A percentile compares a stretch with the other conserved stretches of the same genome.
phyloP scores from a whole-genome alignment of 2,797 vertebrate species.

The Mormyrops attenuatus region DNA sequence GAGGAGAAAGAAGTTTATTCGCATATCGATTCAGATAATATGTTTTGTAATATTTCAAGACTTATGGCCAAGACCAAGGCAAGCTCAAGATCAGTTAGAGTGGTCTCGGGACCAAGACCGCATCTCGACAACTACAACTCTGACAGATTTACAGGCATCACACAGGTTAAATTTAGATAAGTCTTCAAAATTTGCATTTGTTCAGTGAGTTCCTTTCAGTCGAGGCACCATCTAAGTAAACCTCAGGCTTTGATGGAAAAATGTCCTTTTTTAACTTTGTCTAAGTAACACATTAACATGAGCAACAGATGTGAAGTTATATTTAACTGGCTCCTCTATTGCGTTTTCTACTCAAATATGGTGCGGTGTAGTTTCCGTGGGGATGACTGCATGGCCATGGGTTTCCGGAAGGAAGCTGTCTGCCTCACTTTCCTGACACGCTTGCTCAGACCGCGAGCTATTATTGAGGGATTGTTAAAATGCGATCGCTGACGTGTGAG shows the following conservation, averaged over 20 bases:
- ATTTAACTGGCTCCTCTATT: constrained; percentile 20
- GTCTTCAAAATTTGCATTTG: constrained; percentile 24
- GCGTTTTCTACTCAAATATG: neutral
- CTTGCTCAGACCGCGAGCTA: neutral
- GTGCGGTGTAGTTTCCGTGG: neutral
- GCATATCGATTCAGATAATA: neutral
- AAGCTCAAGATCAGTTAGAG: neutral
- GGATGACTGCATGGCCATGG: neutral
- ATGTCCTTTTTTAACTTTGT: constrained; percentile 6
- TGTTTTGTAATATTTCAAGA: neutral
- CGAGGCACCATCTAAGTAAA: constrained; percentile 13
- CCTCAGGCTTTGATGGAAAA: constrained; percentile 22
- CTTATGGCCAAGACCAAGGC: neutral
- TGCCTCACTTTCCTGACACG: neutral
- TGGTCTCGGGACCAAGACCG: neutral
- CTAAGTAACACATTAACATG: constrained; percentile 28
- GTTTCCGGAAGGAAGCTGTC: neutral
- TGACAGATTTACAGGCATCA: neutral
- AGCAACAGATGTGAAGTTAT: constrained; percentile 33
- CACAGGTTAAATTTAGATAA: constrained; percentile 10
- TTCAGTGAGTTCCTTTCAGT: constrained; percentile 26
- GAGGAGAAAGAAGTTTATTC: neutral
- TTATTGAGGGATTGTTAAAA: neutral
- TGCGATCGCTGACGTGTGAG: neutral
- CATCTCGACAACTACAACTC: neutral